These are phyloP conservation scores for Drosophila jambulina DNA, from an alignment of 1,140 invertebrate species.

Conservation along the genomic window DNA sequence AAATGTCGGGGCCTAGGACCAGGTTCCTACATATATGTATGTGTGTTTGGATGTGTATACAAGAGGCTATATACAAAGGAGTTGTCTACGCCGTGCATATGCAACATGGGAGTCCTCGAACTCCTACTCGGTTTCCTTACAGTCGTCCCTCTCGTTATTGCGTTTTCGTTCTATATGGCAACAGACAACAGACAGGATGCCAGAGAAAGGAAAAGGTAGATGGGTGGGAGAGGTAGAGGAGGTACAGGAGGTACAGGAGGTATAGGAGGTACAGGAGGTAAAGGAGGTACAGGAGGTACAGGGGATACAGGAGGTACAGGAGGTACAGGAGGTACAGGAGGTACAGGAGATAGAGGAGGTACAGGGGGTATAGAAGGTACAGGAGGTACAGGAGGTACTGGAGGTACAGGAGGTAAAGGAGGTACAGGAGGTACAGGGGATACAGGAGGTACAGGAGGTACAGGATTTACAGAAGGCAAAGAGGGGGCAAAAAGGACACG, in stretches of 20 bases:
- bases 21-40: conserved; percentile 22
- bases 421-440: not conserved
- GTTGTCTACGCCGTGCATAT: conserved; percentile 56
- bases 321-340: not conserved
- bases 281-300: not conserved
- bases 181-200: conserved; percentile 51
- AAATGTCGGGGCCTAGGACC: conserved; percentile 69
- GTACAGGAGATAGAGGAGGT: not conserved
- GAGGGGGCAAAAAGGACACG: not conserved
- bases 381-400: not conserved
- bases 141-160: conserved; percentile 43
- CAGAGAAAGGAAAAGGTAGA: conserved; percentile 30
- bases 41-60: not conserved
- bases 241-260: not conserved
- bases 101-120: conserved; percentile 44
- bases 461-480: too few relatives aligned
- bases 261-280: not conserved
- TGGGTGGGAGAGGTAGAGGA: not conserved
- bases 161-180: conserved; percentile 53
- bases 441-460: not conserved
- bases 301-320: not conserved
- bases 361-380: not conserved
- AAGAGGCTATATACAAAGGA: conserved; percentile 47
- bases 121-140: conserved; percentile 25
- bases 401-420: not conserved